Evolutionary conservation across 2,888 invertebrate genomes (phyloP), one percentile per base, ranked within the genome.

Genomic region (Thysanoteuthis rhombus): DNA sequence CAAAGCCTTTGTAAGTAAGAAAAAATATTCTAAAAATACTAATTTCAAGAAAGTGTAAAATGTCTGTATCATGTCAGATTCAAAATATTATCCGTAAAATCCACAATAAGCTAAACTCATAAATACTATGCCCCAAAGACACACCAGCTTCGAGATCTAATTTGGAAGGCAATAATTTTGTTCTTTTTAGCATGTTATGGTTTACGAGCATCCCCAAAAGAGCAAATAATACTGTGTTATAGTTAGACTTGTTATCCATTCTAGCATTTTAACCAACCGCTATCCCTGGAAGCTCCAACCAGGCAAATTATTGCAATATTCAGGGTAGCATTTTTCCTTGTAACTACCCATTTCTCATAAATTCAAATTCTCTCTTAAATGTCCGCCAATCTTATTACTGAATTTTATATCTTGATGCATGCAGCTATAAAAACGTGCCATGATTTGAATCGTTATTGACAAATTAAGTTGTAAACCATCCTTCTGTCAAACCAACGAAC

Each of bases 271-370:
- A 75, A 75, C 75, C 75, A 75, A 16, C n/a, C 4, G 75, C 75
- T 75, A 36, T 10, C 8, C 8, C 75, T 75, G 75, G 12, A 75
- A n/a, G 12, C n/a, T 36, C 75, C 75, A 75, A n/a, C 75, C n/a
- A 36, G 36, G 75, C 75, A 75, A 75, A 75, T 75, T 75, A 75
- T 75, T 75, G 75, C 75, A 75, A 75, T 75, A 75, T 75, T 75
- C 75, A 0, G 75, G 75, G 75, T 75, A 75, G 75, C 16, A 75
- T 75, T 75, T 75, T 75, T 36, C 75, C 75, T 16, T 75, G n/a
- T 75, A 75, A n/a, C 75, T n/a, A 75, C 75, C 75, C 75, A n/a
- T 75, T n/a, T 75, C 75, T 75, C 75, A 75, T 75, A 75, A 75
- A 75, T 75, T 75, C 75, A 75, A 75, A n/a, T n/a, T 75, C 36